These are phyloP conservation scores for Neolamprologus sp. DNA, from an alignment of 2,113 vertebrate genomes.

Conservation along the genomic window DNA sequence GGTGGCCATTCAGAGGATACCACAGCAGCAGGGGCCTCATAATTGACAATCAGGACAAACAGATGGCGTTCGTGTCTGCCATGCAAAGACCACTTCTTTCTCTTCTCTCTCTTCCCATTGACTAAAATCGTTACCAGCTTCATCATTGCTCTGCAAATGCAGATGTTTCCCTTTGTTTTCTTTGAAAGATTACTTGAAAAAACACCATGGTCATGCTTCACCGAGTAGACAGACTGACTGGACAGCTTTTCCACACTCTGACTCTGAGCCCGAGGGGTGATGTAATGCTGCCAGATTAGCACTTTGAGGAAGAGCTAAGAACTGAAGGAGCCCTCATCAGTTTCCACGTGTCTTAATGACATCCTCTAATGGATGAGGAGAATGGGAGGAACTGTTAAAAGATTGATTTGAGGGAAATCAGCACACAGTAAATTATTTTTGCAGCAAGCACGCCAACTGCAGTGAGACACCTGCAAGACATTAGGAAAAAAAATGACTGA, in stretches of 20 bases:
- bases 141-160: not conserved
- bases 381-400: not conserved
- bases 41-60: constrained; percentile 57
- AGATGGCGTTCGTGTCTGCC: constrained; percentile 24
- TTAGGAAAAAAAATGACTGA: constrained; percentile 9
- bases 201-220: not conserved
- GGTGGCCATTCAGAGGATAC: constrained; percentile 4
- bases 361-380: not conserved
- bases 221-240: not conserved
- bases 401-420: not conserved
- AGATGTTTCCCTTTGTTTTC: not conserved
- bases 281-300: not conserved
- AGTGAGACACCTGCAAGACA: constrained; percentile 36
- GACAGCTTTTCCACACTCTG: not conserved
- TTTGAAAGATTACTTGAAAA: not conserved
- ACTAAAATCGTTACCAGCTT: not conserved
- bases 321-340: not conserved
- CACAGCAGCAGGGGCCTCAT: constrained; percentile 17
- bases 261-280: not conserved
- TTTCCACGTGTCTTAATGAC: not conserved
- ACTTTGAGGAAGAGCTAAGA: not conserved
- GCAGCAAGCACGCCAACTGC: not conserved
- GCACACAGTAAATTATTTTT: constrained; percentile 23
- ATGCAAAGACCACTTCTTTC: constrained; percentile 19
- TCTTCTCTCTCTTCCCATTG: not conserved